These are phyloP conservation scores for Pseudorhombus dupliciocellatus DNA, from an alignment of 2,113 vertebrate genomes.

Conservation along the genomic window DNA sequence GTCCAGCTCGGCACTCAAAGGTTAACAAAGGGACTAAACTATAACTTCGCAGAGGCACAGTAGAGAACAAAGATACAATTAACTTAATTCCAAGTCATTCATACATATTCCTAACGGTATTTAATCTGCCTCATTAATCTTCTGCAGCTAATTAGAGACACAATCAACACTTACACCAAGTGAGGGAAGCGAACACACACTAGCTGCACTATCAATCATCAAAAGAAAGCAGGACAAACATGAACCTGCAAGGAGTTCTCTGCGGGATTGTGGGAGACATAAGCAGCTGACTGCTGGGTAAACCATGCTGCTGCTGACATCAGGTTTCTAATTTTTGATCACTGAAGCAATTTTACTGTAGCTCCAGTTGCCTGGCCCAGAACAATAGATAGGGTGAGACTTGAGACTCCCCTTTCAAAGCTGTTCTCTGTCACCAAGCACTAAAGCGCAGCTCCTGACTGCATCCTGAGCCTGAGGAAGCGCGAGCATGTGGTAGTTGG, in stretches of 20 bases:
- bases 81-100: constrained; percentile 9
- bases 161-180: constrained; percentile 31
- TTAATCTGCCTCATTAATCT: constrained; percentile 60
- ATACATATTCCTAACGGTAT: constrained; percentile 15
- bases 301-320: constrained; percentile 48
- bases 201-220: constrained; percentile 41
- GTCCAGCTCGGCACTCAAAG: background rate
- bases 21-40: background rate
- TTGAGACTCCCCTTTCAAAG: constrained; percentile 55
- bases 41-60: constrained; percentile 2
- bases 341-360: constrained; percentile 48
- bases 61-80: constrained; percentile 26
- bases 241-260: constrained; percentile 21
- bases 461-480: constrained; percentile 44
- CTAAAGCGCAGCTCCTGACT: constrained; percentile 56
- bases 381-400: constrained; percentile 65
- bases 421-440: constrained; percentile 44
- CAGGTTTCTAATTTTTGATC: constrained; percentile 64
- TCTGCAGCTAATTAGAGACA: constrained; percentile 52
- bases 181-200: constrained; percentile 24
- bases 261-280: constrained; percentile 19
- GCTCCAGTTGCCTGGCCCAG: constrained; percentile 36
- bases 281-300: constrained; percentile 39
- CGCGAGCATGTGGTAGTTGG: background rate
- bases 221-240: constrained; percentile 45